phyloP scores from a whole-genome alignment of 2,888 invertebrate genomes.

The Euproctis similis region DNA sequence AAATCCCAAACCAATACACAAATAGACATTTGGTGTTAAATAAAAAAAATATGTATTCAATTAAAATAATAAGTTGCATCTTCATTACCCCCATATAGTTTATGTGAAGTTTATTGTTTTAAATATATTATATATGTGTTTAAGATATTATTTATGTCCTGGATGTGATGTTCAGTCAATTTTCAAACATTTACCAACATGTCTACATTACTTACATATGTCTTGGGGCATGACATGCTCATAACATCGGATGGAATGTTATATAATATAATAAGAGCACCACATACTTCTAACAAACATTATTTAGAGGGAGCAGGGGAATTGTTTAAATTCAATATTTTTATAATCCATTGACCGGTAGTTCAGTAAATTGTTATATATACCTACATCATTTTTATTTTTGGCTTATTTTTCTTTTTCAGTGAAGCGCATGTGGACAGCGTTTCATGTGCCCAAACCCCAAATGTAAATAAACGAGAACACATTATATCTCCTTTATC shows the following conservation, averaged over 20 bases:
- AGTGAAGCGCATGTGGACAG: slow-evolving; percentile 61
- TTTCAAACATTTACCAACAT: slow-evolving; percentile 47
- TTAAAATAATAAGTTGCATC: slow-evolving; percentile 66
- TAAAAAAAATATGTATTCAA: slow-evolving; percentile 45
- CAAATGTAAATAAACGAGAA: slow-evolving; percentile 60
- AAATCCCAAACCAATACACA: slow-evolving; percentile 38
- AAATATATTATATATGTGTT: too few relatives aligned
- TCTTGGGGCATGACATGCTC: slow-evolving; percentile 44
- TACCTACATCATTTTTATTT: slow-evolving; percentile 31
- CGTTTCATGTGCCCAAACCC: slow-evolving; percentile 55
- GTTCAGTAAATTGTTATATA: slow-evolving; percentile 25
- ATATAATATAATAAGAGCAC: slow-evolving; percentile 35
- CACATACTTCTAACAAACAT: slow-evolving; percentile 40
- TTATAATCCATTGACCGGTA: too few relatives aligned
- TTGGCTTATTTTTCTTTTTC: slow-evolving; percentile 51
- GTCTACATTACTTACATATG: too few relatives aligned
- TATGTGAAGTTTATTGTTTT: slow-evolving; percentile 49
- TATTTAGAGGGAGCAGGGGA: too few relatives aligned
- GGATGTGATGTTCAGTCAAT: slow-evolving; percentile 36
- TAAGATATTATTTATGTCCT: slow-evolving; percentile 32
- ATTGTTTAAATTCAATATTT: too few relatives aligned
- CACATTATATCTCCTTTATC: too few relatives aligned
- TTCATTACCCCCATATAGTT: slow-evolving; percentile 47
- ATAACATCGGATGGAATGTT: slow-evolving; percentile 33
- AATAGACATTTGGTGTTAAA: slow-evolving; percentile 59